These are phyloP conservation scores for Cyprinodon tularosa DNA, from an alignment of 2,113 vertebrate genomes.

Conservation along the genomic window DNA sequence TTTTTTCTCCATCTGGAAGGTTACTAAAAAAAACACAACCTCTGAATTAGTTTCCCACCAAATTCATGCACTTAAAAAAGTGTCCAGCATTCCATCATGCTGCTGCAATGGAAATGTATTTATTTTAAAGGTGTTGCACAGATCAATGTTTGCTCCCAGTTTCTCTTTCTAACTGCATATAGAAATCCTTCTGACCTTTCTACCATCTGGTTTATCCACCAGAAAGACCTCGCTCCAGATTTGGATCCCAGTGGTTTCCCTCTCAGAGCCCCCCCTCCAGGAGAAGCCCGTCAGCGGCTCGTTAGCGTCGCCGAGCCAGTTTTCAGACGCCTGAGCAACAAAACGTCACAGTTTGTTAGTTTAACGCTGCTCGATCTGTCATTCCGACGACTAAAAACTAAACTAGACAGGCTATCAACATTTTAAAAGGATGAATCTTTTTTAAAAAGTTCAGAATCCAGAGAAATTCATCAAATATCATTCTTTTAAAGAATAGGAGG, in stretches of 20 bases:
- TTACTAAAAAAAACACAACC: not conserved
- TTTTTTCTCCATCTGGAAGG: not conserved
- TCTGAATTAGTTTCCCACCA: not conserved
- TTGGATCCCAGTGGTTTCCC: constrained; percentile 97
- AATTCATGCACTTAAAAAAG: not conserved
- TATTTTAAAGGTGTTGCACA: not conserved
- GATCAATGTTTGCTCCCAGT: not conserved
- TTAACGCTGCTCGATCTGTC: not conserved
- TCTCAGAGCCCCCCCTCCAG: constrained; percentile 95
- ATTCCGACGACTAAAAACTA: not conserved
- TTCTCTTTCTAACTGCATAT: not conserved
- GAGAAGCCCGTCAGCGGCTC: constrained; percentile 96
- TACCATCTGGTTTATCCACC: constrained; percentile 92
- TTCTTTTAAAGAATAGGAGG: too few species aligned
- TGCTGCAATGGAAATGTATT: not conserved
- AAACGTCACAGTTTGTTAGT: not conserved
- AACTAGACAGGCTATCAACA: not conserved
- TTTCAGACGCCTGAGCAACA: constrained; percentile 81
- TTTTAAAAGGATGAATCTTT: not conserved
- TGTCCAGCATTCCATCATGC: not conserved
- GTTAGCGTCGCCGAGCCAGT: constrained; percentile 90
- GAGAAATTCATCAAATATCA: too few species aligned
- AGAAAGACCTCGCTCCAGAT: constrained; percentile 98
- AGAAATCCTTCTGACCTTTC: constrained; percentile 80
- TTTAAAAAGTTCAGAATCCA: too few species aligned